Percentiles rank a stretch among this genome's conserved stretches.
Evolutionary conservation across 2,888 invertebrate species (phyloP).

Genomic region (Ophion ventricosus): DNA sequence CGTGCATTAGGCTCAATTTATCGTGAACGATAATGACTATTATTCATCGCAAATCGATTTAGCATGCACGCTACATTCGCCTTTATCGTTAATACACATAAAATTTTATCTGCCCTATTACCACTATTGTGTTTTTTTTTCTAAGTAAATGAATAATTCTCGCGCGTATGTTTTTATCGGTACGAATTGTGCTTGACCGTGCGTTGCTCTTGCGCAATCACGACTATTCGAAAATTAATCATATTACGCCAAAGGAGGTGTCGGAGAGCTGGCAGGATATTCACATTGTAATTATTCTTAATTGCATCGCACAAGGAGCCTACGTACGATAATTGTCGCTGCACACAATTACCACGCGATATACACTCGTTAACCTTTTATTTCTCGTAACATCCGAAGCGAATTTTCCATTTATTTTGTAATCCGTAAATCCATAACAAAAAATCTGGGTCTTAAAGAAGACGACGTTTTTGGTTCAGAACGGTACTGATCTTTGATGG

Average conservation of each 20-base stretch:
- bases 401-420: slow-evolving; percentile 15
- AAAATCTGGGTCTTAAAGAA: too few relatives aligned
- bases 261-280: slow-evolving; percentile 36
- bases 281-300: slow-evolving; percentile 55
- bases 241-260: slow-evolving; percentile 39
- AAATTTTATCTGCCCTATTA: slow-evolving; percentile 21
- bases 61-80: slow-evolving; percentile 15
- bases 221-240: slow-evolving; percentile 60
- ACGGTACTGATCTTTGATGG: too few relatives aligned
- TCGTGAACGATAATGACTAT: slow-evolving; percentile 48
- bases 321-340: slow-evolving; percentile 32
- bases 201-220: slow-evolving; percentile 36
- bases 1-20: slow-evolving; percentile 59
- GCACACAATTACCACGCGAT: slow-evolving; percentile 42
- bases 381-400: slow-evolving; percentile 12
- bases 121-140: neutral
- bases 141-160: slow-evolving; percentile 2
- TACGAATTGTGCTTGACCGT: slow-evolving; percentile 9
- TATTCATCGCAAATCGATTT: slow-evolving; percentile 46
- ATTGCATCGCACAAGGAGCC: slow-evolving; percentile 49
- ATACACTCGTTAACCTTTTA: slow-evolving; percentile 36
- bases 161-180: slow-evolving; percentile 30
- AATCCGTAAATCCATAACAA: neutral
- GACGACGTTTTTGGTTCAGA: too few relatives aligned
- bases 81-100: slow-evolving; percentile 26